These are phyloP conservation scores for Tubiluchus corallicola DNA, from an alignment of 2,888 invertebrate genomes.

Conservation along the genomic window DNA sequence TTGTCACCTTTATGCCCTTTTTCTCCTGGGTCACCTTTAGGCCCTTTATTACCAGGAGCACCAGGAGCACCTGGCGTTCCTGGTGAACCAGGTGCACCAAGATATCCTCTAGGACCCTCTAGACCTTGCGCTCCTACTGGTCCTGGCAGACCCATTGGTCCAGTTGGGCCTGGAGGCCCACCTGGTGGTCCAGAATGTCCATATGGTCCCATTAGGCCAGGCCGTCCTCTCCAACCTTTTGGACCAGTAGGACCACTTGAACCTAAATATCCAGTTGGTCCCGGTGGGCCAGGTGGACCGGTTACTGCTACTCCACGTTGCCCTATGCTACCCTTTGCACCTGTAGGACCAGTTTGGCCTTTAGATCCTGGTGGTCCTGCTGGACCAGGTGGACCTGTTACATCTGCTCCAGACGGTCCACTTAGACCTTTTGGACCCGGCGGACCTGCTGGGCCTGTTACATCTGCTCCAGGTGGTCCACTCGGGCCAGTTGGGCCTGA, in stretches of 20 bases:
- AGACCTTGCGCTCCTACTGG: slow-evolving; percentile 7
- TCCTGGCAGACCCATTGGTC: slow-evolving; percentile 9
- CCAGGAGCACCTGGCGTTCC: slow-evolving; percentile 13
- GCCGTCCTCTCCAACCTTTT: slow-evolving; percentile 46
- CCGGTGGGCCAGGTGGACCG: slow-evolving; percentile 14
- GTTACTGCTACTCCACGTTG: slow-evolving; percentile 15
- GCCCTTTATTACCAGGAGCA: slow-evolving; percentile 11
- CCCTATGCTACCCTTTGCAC: slow-evolving; percentile 18
- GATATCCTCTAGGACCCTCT: background rate
- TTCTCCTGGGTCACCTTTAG: slow-evolving; percentile 11
- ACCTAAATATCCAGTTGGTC: slow-evolving; percentile 19
- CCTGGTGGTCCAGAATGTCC: slow-evolving; percentile 14
- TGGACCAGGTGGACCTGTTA: slow-evolving; percentile 17
- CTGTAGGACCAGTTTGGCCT: slow-evolving; percentile 18
- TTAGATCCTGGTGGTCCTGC: slow-evolving; percentile 29
- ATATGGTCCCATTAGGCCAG: slow-evolving; percentile 33
- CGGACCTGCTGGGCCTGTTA: slow-evolving; percentile 16
- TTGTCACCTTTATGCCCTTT: too few species aligned
- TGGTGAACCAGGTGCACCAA: too few species aligned
- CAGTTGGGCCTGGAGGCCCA: slow-evolving; percentile 4
- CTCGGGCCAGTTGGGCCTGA: slow-evolving; percentile 18
- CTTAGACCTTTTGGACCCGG: slow-evolving; percentile 18
- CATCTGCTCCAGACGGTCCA: slow-evolving; percentile 18
- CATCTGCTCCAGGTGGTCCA: slow-evolving; percentile 19
- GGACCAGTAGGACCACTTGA: slow-evolving; percentile 43